Conservation (phyloP, 1,140 invertebrate species). For the Pogonus chalceus region DNA sequence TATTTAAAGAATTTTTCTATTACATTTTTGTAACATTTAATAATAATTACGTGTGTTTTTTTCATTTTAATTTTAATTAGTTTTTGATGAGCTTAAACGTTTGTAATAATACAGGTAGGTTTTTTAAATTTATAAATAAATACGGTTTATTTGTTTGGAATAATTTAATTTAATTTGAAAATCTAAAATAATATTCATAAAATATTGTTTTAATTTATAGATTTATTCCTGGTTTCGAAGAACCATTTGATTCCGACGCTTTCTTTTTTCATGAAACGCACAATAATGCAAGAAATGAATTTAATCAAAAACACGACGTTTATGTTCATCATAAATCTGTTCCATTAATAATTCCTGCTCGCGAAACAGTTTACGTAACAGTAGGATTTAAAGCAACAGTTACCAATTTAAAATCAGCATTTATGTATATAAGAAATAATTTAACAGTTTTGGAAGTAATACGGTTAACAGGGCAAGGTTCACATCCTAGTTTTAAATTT, state of each 20-base stretch:
- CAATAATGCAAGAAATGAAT: not conserved
- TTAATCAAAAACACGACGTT: not conserved
- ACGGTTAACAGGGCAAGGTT: constrained; percentile 70
- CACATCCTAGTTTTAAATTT: constrained; percentile 77
- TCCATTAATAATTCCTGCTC: constrained; percentile 37
- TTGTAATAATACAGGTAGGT: too few relatives aligned
- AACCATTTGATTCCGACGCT: not conserved
- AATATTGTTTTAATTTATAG: too few relatives aligned
- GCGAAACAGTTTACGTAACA: constrained; percentile 31
- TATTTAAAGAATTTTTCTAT: too few relatives aligned
- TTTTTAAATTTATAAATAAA: too few relatives aligned
- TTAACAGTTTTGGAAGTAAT: constrained; percentile 84
- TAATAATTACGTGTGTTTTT: too few relatives aligned
- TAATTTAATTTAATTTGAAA: too few relatives aligned
- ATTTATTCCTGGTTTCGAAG: not conserved
- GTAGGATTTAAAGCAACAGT: constrained; percentile 33
- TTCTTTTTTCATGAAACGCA: constrained; percentile 7
- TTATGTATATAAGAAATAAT: constrained; percentile 66
- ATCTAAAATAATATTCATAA: too few relatives aligned
- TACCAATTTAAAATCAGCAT: constrained; percentile 32
- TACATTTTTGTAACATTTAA: too few relatives aligned
- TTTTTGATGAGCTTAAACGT: too few relatives aligned
- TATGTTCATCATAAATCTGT: constrained; percentile 18
- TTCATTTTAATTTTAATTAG: too few relatives aligned
- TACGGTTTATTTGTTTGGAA: too few relatives aligned